Conservation (phyloP, 2,888 invertebrate genomes). For the Elmis aenea region DNA sequence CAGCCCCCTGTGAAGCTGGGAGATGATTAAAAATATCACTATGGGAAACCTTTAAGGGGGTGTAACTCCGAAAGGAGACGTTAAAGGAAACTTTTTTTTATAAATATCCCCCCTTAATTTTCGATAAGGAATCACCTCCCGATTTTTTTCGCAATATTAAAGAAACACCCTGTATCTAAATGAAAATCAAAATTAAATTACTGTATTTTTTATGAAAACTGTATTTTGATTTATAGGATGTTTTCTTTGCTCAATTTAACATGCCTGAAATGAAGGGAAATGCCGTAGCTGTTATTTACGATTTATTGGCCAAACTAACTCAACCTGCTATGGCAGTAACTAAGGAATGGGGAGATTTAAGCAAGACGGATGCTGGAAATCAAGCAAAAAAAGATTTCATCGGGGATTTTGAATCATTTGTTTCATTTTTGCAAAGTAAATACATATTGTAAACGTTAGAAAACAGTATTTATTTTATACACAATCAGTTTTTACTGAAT, state of each 20-base stretch:
- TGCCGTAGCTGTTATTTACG: constrained; percentile 33
- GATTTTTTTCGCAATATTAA: no score
- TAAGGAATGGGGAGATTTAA: constrained; percentile 54
- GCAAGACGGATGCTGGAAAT: constrained; percentile 45
- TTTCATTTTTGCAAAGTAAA: constrained; percentile 51
- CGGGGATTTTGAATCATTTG: constrained; percentile 54
- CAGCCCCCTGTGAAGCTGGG: no score
- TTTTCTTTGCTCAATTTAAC: constrained; percentile 37
- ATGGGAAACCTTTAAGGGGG: no score
- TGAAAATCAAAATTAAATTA: no score
- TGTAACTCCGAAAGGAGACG: no score
- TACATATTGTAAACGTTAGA: constrained; percentile 14
- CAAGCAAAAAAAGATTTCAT: constrained; percentile 53
- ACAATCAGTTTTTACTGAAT: no score
- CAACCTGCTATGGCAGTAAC: constrained; percentile 47
- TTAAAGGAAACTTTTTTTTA: no score
- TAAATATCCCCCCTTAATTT: no score
- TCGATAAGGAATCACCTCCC: no score
- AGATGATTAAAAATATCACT: no score
- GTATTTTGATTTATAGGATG: constrained; percentile 34
- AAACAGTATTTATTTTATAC: no score
- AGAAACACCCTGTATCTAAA: no score
- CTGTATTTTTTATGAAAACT: neutral
- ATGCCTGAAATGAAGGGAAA: constrained; percentile 33
- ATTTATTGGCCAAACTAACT: constrained; percentile 38